These are phyloP conservation scores for Xiphophorus hellerii DNA, from an alignment of 2,113 vertebrate genomes.

Conservation along the genomic window DNA sequence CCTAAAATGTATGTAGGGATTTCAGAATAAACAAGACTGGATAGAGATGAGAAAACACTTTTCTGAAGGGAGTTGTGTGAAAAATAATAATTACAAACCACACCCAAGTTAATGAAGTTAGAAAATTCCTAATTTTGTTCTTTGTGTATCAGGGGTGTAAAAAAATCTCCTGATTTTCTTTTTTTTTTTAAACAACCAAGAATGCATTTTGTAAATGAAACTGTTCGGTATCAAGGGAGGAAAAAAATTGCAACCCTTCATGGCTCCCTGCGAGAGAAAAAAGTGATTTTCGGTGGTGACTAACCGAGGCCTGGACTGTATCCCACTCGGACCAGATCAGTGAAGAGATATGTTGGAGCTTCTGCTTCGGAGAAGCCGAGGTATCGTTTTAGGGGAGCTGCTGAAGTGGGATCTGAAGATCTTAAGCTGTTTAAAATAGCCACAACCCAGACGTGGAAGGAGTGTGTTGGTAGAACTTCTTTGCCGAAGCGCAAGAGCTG, in stretches of 20 bases:
- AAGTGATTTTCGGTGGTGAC: slow-evolving; percentile 2
- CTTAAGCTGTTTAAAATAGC: slow-evolving; percentile 42
- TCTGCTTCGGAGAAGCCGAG: slow-evolving; percentile 16
- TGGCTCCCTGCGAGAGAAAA: too few species aligned
- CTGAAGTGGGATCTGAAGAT: slow-evolving; percentile 34
- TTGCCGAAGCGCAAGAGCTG: slow-evolving; percentile 42
- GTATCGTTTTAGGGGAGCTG: not conserved
- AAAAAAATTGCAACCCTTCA: too few species aligned
- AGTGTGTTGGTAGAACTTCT: slow-evolving; percentile 28
- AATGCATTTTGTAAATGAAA: too few species aligned
- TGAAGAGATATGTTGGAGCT: not conserved
- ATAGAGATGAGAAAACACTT: too few species aligned
- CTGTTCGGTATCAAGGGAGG: too few species aligned
- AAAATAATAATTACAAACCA: not conserved
- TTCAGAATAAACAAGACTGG: too few species aligned
- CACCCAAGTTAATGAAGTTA: not conserved
- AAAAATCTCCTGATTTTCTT: too few species aligned
- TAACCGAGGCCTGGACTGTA: slow-evolving; percentile 2
- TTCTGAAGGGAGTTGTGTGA: too few species aligned
- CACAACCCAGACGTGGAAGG: slow-evolving; percentile 46
- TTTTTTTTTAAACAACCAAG: too few species aligned
- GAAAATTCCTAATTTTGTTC: not conserved
- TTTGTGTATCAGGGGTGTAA: too few species aligned
- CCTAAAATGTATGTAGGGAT: too few species aligned
- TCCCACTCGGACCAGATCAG: slow-evolving; percentile 23